Conservation (phyloP, 2,888 invertebrate genomes). For the Cephus nigrinus region DNA sequence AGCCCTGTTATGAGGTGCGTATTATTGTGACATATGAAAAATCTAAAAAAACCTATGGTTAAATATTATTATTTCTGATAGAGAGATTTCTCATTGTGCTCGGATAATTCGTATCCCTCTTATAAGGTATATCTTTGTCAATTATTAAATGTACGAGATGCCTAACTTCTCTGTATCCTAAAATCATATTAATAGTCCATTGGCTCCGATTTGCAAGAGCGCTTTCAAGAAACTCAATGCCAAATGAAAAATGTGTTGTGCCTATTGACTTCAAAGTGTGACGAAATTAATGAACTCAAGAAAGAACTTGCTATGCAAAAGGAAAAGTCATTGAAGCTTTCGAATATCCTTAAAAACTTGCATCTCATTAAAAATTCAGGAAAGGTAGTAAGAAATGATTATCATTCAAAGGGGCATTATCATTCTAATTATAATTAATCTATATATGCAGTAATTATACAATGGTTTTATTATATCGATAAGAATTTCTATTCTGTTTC, state of each 20-base stretch:
- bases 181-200: not conserved
- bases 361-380: not conserved
- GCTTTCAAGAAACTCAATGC: conserved; percentile 9
- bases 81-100: conserved; percentile 12
- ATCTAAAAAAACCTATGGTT: conserved; percentile 2
- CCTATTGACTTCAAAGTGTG: conserved; percentile 1
- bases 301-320: conserved; percentile 10
- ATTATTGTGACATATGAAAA: not conserved
- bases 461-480: not conserved
- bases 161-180: not conserved
- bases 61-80: conserved; percentile 3
- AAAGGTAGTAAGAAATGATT: conserved; percentile 4
- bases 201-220: conserved; percentile 6
- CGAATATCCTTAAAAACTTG: conserved; percentile 6
- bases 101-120: conserved; percentile 11
- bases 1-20: conserved; percentile 13
- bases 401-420: not conserved
- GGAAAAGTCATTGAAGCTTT: conserved; percentile 5
- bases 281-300: conserved; percentile 8
- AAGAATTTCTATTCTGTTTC: not conserved
- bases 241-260: conserved; percentile 2
- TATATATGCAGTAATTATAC: not conserved
- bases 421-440: not conserved
- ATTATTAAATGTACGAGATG: not conserved
- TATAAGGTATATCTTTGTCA: conserved; percentile 5